Evolutionary conservation across 1,140 invertebrate genomes (phyloP), one percentile per base, ranked within the genome.

Genomic region (Tetramorium alpestre): DNA sequence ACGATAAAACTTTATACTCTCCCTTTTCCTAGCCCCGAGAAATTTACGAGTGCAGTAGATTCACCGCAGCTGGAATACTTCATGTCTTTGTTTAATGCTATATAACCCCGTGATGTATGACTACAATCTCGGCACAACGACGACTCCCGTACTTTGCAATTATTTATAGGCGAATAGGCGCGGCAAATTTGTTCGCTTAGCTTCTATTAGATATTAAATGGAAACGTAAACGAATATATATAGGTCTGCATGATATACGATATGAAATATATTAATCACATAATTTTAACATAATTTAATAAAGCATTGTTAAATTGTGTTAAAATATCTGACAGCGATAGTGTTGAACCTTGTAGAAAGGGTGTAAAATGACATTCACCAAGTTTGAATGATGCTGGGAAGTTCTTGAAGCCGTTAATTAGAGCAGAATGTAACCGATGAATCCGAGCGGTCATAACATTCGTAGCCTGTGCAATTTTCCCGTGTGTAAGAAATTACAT

Each of bases 1-100:
- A 84, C 88, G 82, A 69, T 92, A 92, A 92, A 92, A 93, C 78
- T 93, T 93, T 91, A 92, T 88, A 49, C 81, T 80, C 67, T 75
- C 56, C 56, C 41, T 84, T 80, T 92, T 85, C 87, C 65, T 89
- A 88, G 89, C 89, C 87, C 44, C 88, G 64, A 60, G 82, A 89
- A 89, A 80, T 92, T 92, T 92, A 92, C 82, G 87, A 87, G 33
- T 82, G 60, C 69, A 51, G 80, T 80, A 85, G 87, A 88, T 89
- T 88, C 80, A 88, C 90, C 69, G 70, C 81, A 76, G 62, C 76
- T 38, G 72, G 87, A 91, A 90, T 92, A 87, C 80, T 84, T 84
- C 80, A 84, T 81, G 76, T 86, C 60, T 86, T 81, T 86, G 76
- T 81, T 86, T 86, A 81, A 86, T 86, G 82, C 58, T 67, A 54